These are phyloP conservation scores for Hippoglossus stenolepis DNA, from an alignment of 2,113 vertebrate species.

Conservation along the genomic window DNA sequence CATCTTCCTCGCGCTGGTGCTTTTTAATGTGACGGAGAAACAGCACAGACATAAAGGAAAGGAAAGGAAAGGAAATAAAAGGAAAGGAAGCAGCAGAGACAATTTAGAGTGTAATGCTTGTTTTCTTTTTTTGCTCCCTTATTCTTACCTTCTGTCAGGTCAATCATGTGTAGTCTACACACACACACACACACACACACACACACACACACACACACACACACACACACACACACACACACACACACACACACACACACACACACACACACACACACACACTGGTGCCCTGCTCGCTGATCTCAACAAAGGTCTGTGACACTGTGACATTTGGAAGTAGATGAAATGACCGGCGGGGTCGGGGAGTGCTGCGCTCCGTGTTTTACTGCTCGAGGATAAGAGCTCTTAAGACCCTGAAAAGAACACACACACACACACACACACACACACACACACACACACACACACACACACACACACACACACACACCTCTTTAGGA, in stretches of 20 bases:
- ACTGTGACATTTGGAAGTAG: conserved; percentile 72
- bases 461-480: background rate
- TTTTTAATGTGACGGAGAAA: conserved; percentile 3
- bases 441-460: conserved; percentile 7
- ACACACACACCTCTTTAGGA: conserved; percentile 36
- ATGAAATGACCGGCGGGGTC: conserved; percentile 70
- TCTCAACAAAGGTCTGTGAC: conserved; percentile 70
- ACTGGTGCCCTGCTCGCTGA: conserved; percentile 41
- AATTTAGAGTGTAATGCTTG: background rate
- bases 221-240: conserved; percentile 1
- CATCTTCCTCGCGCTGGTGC: conserved; percentile 26
- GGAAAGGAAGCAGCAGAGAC: background rate
- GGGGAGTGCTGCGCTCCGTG: conserved; percentile 55
- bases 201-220: conserved; percentile 31
- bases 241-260: conserved; percentile 24
- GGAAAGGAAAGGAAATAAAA: background rate
- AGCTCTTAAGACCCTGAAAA: conserved; percentile 70
- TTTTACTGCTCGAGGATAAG: conserved; percentile 65
- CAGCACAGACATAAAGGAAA: background rate
- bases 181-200: background rate
- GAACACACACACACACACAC: conserved; percentile 39
- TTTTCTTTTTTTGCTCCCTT: background rate
- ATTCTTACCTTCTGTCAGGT: conserved; percentile 10
- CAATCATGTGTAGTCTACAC: conserved; percentile 1
- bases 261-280: conserved; percentile 40